Evolutionary conservation across 2,113 vertebrate genomes (phyloP).

Genomic region (Lepisosteus oculatus): DNA sequence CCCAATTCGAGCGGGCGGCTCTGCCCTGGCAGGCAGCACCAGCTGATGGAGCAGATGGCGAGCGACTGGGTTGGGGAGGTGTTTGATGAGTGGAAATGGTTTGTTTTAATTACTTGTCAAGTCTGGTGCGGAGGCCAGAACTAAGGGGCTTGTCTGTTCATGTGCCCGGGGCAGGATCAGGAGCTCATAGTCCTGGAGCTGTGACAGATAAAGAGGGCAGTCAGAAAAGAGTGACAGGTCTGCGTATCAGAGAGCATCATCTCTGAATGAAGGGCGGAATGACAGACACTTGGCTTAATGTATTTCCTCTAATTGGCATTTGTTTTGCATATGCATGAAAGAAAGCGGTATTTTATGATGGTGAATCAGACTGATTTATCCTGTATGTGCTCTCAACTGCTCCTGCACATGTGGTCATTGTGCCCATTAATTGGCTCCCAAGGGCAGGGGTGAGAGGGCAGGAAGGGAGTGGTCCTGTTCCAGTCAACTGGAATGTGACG

Average conservation of each 20-base stretch:
- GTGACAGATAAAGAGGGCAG: slow-evolving; percentile 3
- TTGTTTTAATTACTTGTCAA: slow-evolving; percentile 92
- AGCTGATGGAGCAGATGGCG: slow-evolving; percentile 87
- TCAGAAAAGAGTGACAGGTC: slow-evolving; percentile 18
- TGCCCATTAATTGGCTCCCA: no score
- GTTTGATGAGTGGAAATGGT: slow-evolving; percentile 80
- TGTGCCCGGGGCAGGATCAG: slow-evolving; percentile 14
- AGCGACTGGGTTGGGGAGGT: slow-evolving; percentile 74
- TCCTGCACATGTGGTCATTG: no score
- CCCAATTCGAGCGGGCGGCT: no score
- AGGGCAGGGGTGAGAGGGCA: no score
- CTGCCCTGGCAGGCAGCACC: slow-evolving; percentile 59
- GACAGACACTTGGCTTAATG: neutral
- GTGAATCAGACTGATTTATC: no score
- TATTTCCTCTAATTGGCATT: neutral
- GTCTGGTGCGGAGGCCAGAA: slow-evolving; percentile 67
- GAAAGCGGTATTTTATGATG: neutral
- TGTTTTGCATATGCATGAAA: neutral
- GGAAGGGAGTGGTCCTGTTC: no score
- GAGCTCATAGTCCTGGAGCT: neutral
- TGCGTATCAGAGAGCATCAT: neutral
- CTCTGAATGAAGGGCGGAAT: no score
- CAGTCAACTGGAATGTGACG: no score
- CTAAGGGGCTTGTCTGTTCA: slow-evolving; percentile 61
- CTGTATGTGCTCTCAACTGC: no score